These are phyloP conservation scores for Chitala chitala DNA, from an alignment of 2,113 vertebrate genomes.

Conservation along the genomic window DNA sequence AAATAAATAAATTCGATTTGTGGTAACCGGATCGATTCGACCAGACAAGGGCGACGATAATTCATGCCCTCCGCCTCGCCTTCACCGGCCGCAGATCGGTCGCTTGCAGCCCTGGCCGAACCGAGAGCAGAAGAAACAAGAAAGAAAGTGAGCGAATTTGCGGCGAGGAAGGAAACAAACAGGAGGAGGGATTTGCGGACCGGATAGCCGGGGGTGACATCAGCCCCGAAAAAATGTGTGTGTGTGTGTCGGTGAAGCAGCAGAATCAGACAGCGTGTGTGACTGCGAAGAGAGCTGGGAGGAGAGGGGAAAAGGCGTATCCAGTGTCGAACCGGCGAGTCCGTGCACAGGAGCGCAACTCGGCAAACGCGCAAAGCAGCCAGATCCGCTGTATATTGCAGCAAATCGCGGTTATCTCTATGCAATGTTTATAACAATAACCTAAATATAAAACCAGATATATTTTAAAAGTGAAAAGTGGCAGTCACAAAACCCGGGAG, in stretches of 20 bases:
- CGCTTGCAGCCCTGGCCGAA: no score
- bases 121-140: neutral
- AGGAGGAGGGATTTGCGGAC: conserved; percentile 58
- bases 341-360: conserved; percentile 14
- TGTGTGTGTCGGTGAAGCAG: conserved; percentile 30
- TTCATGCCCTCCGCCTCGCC: no score
- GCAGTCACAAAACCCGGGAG: neutral
- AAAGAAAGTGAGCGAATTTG: conserved; percentile 23
- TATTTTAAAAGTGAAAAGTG: neutral
- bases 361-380: conserved; percentile 12
- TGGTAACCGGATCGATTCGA: no score
- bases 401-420: neutral
- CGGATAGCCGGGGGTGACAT: conserved; percentile 66
- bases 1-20: no score
- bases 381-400: conserved; percentile 20
- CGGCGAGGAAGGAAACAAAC: conserved; percentile 25
- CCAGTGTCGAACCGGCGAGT: conserved; percentile 52
- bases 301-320: conserved; percentile 56
- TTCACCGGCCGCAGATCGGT: no score
- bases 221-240: conserved; percentile 64
- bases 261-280: conserved; percentile 29
- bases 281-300: conserved; percentile 35
- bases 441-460: neutral
- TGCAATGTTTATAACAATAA: neutral
- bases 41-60: no score